phyloP scores from a whole-genome alignment of 2,797 vertebrate species.

The Furcifer pardalis region DNA sequence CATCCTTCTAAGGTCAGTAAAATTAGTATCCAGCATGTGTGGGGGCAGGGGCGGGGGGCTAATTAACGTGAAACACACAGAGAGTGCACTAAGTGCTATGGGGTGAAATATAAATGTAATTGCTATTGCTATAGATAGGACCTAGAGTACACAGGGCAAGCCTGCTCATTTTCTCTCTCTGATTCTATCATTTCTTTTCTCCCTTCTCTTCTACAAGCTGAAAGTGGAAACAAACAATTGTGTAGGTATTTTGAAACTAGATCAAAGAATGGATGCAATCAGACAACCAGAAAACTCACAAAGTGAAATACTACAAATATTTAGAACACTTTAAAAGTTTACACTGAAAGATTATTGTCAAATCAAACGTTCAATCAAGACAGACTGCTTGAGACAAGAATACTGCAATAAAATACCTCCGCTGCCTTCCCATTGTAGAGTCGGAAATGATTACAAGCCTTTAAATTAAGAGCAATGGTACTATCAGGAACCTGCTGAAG shows the following conservation, averaged over 20 bases:
- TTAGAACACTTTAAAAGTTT: constrained; percentile 19
- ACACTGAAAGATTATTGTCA: constrained; percentile 20
- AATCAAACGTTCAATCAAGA: constrained; percentile 27
- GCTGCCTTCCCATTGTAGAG: constrained; percentile 96
- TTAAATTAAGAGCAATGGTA: constrained; percentile 96
- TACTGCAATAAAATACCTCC: constrained; percentile 81
- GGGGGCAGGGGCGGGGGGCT: no score
- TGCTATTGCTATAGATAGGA: no score
- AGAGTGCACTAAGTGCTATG: no score
- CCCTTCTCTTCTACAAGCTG: background rate
- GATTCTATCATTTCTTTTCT: background rate
- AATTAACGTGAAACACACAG: no score
- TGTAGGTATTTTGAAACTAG: background rate
- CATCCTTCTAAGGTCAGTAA: no score
- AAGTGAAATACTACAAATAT: background rate
- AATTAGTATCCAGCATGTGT: no score
- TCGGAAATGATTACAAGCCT: constrained; percentile 96
- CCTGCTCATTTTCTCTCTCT: background rate
- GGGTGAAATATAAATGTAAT: no score
- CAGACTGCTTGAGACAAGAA: constrained; percentile 36
- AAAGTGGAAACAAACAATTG: background rate
- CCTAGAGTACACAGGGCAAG: background rate
- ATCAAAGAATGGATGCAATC: background rate
- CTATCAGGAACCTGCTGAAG: constrained; percentile 96
- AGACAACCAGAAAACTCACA: constrained; percentile 3